Conservation (phyloP, 1,140 invertebrate genomes). For the Zaprionus vittiger region DNA sequence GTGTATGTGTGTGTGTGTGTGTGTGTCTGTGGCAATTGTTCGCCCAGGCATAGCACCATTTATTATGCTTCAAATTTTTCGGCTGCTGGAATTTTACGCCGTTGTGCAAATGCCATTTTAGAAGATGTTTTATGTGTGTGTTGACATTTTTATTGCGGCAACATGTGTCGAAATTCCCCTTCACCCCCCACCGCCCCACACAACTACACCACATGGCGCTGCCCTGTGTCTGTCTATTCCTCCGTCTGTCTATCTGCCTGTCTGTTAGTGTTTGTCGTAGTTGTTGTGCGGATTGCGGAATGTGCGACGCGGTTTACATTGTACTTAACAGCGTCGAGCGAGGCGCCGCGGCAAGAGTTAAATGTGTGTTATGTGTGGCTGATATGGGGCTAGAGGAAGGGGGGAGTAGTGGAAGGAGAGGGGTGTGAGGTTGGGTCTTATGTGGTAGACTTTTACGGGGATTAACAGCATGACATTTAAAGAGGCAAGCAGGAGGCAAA, state of each 20-base stretch:
- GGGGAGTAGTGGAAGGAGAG: not conserved
- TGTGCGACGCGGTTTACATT: conserved; percentile 73
- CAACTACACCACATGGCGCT: conserved; percentile 17
- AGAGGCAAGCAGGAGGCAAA: conserved; percentile 4
- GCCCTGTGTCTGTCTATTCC: conserved; percentile 14
- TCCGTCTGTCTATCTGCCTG: conserved; percentile 5
- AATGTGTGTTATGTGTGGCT: conserved; percentile 39
- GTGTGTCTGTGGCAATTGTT: conserved; percentile 38
- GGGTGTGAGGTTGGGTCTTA: conserved; percentile 1
- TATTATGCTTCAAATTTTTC: conserved; percentile 80
- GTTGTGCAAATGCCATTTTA: conserved; percentile 77
- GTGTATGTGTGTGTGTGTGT: conserved; percentile 3
- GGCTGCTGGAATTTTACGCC: conserved; percentile 63
- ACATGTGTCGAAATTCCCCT: conserved; percentile 75
- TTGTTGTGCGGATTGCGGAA: conserved; percentile 55
- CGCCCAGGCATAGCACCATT: conserved; percentile 61
- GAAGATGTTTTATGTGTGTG: conserved; percentile 82
- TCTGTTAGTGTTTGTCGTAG: conserved; percentile 31
- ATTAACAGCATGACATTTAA: conserved; percentile 43
- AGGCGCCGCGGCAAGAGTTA: conserved; percentile 58
- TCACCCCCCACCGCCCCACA: conserved; percentile 2
- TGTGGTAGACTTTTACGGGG: conserved; percentile 18
- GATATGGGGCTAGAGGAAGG: not conserved
- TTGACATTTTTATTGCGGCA: conserved; percentile 82
- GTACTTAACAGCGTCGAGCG: conserved; percentile 57